Conservation (phyloP, 2,113 vertebrate species). For the Muntiacus muntjak region DNA sequence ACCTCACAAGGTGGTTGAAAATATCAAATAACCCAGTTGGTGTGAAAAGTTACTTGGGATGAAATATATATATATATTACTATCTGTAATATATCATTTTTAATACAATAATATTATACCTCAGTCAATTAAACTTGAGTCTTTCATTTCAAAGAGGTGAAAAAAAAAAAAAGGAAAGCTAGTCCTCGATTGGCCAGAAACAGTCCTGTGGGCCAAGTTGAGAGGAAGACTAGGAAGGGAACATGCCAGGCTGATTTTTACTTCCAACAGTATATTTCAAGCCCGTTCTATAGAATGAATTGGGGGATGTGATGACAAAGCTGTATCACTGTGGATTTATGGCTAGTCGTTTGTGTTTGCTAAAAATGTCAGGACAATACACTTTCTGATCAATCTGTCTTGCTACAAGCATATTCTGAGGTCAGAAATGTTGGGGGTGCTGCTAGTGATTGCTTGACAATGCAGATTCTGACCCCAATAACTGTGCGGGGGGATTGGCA, state of each 20-base stretch:
- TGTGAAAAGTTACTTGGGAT: conserved; percentile 26
- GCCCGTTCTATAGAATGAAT: background rate
- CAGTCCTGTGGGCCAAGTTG: background rate
- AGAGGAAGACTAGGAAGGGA: background rate
- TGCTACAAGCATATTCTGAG: background rate
- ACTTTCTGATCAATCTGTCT: background rate
- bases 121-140: background rate
- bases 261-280: background rate
- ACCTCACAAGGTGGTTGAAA: conserved; percentile 28
- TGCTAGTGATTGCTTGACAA: background rate
- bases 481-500: background rate
- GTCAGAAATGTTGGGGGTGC: background rate
- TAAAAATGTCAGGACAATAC: background rate
- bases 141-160: background rate
- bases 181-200: background rate
- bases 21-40: conserved; percentile 24
- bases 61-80: background rate
- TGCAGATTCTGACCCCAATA: conserved; percentile 40
- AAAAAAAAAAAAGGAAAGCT: background rate
- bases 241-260: background rate
- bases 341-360: background rate
- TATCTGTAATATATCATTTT: background rate
- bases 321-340: background rate
- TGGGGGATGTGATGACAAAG: background rate
- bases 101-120: background rate